These are phyloP conservation scores for Drosophila kuntzei DNA, from an alignment of 2,888 invertebrate species.

Conservation along the genomic window DNA sequence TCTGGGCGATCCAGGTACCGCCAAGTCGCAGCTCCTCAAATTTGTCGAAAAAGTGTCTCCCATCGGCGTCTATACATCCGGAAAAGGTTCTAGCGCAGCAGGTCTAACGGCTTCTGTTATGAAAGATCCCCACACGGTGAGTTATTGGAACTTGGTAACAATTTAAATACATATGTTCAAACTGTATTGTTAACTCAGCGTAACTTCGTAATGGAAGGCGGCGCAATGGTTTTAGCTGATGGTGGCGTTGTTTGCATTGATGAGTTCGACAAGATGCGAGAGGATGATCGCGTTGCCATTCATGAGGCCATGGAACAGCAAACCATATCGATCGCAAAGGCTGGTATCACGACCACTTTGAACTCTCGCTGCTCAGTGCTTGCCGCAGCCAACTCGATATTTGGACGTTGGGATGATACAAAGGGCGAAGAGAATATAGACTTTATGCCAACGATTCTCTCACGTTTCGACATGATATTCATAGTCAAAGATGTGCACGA, in stretches of 20 bases:
- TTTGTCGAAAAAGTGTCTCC: constrained; percentile 98
- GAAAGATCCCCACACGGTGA: constrained; percentile 95
- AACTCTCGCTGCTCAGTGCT: constrained; percentile 99
- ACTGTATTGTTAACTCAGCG: constrained; percentile 87
- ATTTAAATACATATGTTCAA: neutral
- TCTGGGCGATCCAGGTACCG: constrained; percentile 99
- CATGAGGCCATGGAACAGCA: constrained; percentile 99
- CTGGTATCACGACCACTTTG: constrained; percentile 99
- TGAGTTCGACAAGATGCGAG: constrained; percentile 99
- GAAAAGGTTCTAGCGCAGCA: constrained; percentile 99
- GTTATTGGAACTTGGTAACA: constrained; percentile 69
- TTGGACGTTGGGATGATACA: constrained; percentile 99
- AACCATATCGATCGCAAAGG: constrained; percentile 99
- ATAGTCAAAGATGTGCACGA: constrained; percentile 99
- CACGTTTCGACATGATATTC: constrained; percentile 99
- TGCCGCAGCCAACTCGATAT: constrained; percentile 99
- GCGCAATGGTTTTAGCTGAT: constrained; percentile 99
- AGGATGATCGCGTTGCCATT: constrained; percentile 99
- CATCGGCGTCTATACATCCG: constrained; percentile 98
- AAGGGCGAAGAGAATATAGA: constrained; percentile 99
- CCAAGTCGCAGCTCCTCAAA: constrained; percentile 99
- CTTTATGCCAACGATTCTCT: constrained; percentile 99
- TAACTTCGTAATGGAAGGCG: constrained; percentile 99
- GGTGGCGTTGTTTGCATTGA: constrained; percentile 99
- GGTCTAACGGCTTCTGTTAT: constrained; percentile 99